A percentile compares a stretch with the other conserved stretches of the same genome.
phyloP scores from a whole-genome alignment of 2,113 vertebrate species.

The Ellobius talpinus region DNA sequence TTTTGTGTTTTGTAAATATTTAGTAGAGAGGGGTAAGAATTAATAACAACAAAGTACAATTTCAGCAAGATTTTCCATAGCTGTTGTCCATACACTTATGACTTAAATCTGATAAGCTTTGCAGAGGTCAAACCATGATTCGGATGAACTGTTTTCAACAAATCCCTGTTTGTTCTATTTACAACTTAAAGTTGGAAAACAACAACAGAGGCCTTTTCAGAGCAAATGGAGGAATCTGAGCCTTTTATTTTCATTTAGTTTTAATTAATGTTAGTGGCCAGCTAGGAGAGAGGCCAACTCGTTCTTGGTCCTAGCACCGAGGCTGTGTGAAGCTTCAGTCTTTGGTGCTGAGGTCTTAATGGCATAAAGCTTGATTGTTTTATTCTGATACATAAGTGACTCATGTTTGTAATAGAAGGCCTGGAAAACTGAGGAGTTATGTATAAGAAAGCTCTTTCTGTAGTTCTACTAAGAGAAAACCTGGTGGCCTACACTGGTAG shows the following conservation, averaged over 20 bases:
- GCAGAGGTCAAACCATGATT: not conserved
- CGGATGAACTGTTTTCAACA: not conserved
- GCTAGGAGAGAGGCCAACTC: not conserved
- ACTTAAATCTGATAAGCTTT: not conserved
- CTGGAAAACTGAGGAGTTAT: not conserved
- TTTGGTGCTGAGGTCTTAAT: not conserved
- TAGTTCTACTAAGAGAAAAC: not conserved
- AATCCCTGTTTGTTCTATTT: slow-evolving; percentile 40
- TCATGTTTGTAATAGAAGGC: slow-evolving; percentile 9
- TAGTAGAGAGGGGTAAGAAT: not conserved
- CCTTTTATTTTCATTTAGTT: slow-evolving; percentile 7
- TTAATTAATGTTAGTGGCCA: not conserved
- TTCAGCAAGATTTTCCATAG: not conserved
- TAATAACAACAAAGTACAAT: not conserved
- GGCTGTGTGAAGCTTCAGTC: not conserved
- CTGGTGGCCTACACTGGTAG: not conserved
- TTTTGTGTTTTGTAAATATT: not conserved
- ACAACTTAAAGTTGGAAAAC: slow-evolving; percentile 40
- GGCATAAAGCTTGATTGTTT: not conserved
- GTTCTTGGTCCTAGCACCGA: not conserved
- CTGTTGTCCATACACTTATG: not conserved
- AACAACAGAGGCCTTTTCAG: slow-evolving; percentile 32
- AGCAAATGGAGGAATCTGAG: not conserved
- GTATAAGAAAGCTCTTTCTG: not conserved
- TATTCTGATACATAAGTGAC: slow-evolving; percentile 34